Base-by-base conservation (phyloP, 2,888 invertebrate genomes). In the Thysanoteuthis rhombus region DNA sequence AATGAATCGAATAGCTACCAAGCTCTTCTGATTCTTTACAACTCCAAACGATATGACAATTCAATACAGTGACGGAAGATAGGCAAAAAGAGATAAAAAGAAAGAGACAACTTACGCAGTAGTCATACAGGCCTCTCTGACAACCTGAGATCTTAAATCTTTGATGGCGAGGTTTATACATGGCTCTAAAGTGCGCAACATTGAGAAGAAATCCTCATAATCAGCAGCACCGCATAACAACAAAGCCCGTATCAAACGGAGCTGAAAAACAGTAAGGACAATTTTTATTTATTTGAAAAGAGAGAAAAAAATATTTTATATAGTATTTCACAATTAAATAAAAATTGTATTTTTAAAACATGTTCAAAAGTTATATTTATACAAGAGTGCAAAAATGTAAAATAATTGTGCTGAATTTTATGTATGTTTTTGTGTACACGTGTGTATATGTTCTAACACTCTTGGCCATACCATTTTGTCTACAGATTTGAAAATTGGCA, bases 81-180 rank as follows among this genome's bases (percentile, higher is more conserved):
- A 36, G n/a, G 38, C 19, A 90, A 38, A 90, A 38, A 32, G 32
- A 75, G 42, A 10, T 16, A 22, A 93, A 93, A 22, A 89, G 16
- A 42, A 42, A 32, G 28, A 90, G 38, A 40, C 58, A 58, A 95
- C 96, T 96, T 96, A 99, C 90, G 99, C 99, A 95, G 99, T 98
- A 0, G 99, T 99, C 94, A 99, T 98, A 96, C 99, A 99, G 1
- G 99, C 99, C 97, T 99, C 99, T 93, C 99, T 98, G 0, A 99
- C 99, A 94, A 99, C 98, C 97, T 98, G 98, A 95, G 99, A 99
- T 96, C 97, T 94, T 52, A 97, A 95, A 95, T 97, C 97, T 94
- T 96, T 96, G 89, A 96, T 95, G 47, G 95, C 95, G 32, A 95
- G 93, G 40, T 95, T 94, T 92, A 97, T 95, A 93, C 95, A 94